phyloP scores from a whole-genome alignment of 35 echinoderm and acorn worm species.

The Antedon bifida region DNA sequence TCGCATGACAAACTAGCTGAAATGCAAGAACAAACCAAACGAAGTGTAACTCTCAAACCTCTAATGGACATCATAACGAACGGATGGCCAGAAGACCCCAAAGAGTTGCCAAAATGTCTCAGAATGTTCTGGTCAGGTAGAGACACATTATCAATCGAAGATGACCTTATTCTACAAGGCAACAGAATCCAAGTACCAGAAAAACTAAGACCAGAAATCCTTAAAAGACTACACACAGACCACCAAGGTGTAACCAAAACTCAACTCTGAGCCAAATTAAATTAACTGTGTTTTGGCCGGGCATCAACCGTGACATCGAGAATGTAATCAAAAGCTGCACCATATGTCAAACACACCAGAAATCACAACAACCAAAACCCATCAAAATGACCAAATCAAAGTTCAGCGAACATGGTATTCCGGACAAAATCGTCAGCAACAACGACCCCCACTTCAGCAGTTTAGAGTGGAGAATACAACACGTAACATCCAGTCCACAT shows the following conservation, averaged over 20 bases:
- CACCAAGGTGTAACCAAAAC: neutral
- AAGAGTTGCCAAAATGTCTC: neutral
- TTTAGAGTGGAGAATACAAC: neutral
- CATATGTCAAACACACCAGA: slow-evolving; percentile 19
- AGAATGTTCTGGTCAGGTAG: neutral
- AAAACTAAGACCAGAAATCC: neutral
- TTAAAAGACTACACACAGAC: neutral
- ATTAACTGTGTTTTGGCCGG: neutral
- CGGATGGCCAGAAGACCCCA: neutral
- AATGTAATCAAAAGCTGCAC: slow-evolving; percentile 18
- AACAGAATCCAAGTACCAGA: neutral
- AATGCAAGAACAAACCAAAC: neutral
- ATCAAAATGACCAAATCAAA: neutral
- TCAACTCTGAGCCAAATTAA: neutral
- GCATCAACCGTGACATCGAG: slow-evolving; percentile 9
- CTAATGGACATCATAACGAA: neutral
- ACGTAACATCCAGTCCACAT: neutral
- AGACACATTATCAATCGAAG: neutral
- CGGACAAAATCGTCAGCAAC: neutral
- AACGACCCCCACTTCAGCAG: neutral
- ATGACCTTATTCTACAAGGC: neutral
- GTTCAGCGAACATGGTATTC: slow-evolving; percentile 4
- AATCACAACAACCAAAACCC: neutral
- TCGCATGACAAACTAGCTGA: neutral
- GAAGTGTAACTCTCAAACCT: neutral